Evolutionary conservation across 2,797 vertebrate genomes (phyloP).

Genomic region (Adrianichthys oophorus): DNA sequence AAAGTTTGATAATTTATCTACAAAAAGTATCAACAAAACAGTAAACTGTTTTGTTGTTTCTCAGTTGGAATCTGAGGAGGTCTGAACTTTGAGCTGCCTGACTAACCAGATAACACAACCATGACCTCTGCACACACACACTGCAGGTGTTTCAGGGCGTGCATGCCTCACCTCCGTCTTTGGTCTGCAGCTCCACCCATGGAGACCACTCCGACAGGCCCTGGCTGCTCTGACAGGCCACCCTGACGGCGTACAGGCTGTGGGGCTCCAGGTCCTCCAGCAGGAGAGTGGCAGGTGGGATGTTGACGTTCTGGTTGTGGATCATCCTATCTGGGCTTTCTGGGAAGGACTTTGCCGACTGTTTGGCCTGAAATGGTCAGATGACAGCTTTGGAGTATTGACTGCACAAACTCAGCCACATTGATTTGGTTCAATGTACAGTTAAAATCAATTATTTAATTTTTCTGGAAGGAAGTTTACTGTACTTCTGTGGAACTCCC

Average conservation of each 20-base stretch:
- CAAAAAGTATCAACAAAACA: too few relatives aligned
- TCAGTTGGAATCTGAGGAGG: slow-evolving; percentile 12
- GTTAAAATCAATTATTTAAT: too few relatives aligned
- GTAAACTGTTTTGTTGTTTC: neutral
- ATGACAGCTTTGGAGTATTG: neutral
- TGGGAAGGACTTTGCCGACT: slow-evolving; percentile 38
- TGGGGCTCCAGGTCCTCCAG: slow-evolving; percentile 78
- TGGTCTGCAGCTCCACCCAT: slow-evolving; percentile 80
- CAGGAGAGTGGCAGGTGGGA: slow-evolving; percentile 74
- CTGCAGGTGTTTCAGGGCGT: slow-evolving; percentile 6
- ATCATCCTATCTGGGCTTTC: slow-evolving; percentile 57
- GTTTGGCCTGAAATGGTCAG: slow-evolving; percentile 71
- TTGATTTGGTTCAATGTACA: too few relatives aligned
- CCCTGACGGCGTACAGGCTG: slow-evolving; percentile 78
- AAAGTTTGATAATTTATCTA: too few relatives aligned
- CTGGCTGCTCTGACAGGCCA: slow-evolving; percentile 83
- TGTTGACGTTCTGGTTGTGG: slow-evolving; percentile 75
- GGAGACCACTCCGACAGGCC: slow-evolving; percentile 84
- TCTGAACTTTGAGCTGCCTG: slow-evolving; percentile 17
- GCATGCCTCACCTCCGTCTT: slow-evolving; percentile 83
- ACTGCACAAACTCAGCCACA: too few relatives aligned
- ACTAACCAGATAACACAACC: slow-evolving; percentile 28
- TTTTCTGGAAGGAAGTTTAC: too few relatives aligned
- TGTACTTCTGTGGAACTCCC: too few relatives aligned
- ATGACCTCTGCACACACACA: slow-evolving; percentile 24